Evolutionary conservation across 2,888 invertebrate species (phyloP).

Genomic region (Chalcis sispes): DNA sequence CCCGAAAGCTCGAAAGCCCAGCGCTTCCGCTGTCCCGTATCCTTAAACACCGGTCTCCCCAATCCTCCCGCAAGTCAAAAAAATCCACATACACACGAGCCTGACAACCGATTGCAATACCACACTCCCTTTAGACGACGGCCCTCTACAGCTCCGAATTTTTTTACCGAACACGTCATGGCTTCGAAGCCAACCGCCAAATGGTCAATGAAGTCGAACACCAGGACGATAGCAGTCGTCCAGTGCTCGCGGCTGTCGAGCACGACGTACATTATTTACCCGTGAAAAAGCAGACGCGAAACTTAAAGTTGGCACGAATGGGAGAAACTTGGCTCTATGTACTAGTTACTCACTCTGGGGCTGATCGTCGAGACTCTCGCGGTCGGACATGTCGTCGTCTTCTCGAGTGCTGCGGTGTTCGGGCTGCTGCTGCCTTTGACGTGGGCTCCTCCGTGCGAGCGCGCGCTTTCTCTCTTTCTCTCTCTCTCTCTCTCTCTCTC

Average conservation of each 20-base stretch:
- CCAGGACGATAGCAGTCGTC: neutral
- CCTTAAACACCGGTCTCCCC: neutral
- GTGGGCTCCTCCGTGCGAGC: conserved; percentile 24
- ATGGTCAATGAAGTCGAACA: no score
- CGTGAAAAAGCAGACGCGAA: neutral
- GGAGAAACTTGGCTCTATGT: no score
- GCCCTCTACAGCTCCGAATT: no score
- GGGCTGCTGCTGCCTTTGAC: conserved; percentile 5
- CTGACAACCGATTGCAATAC: neutral
- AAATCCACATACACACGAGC: neutral
- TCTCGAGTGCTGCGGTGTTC: conserved; percentile 6
- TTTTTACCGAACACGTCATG: no score
- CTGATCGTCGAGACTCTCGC: conserved; percentile 75
- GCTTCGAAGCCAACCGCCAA: no score
- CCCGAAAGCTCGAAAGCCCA: neutral
- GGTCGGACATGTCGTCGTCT: conserved; percentile 71
- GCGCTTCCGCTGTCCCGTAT: no score
- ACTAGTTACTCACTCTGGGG: conserved; percentile 73
- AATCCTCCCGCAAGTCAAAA: neutral
- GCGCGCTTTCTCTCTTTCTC: conserved; percentile 22
- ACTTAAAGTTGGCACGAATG: neutral
- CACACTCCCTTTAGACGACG: no score
- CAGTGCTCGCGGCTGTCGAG: no score
- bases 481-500: conserved; percentile 14
- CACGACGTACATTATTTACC: no score